Conservation (phyloP, 2,888 invertebrate species). For the Notocelia uddmanniana region DNA sequence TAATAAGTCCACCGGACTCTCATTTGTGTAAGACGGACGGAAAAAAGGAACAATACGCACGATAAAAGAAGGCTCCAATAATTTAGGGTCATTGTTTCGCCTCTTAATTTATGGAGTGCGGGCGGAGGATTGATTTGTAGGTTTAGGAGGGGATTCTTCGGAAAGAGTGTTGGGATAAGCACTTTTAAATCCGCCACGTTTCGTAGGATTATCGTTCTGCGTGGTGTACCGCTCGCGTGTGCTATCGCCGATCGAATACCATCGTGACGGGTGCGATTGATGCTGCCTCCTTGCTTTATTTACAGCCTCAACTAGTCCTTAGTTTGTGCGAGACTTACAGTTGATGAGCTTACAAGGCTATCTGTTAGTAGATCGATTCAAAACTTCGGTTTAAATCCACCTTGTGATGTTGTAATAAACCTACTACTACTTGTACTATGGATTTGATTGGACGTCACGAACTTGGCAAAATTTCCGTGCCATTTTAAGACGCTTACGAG, state of each 20-base stretch:
- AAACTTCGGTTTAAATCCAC: background rate
- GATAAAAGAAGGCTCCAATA: slow-evolving; percentile 81
- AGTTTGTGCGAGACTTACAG: slow-evolving; percentile 22
- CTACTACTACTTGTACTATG: background rate
- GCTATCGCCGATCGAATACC: slow-evolving; percentile 42
- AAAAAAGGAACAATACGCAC: slow-evolving; percentile 77
- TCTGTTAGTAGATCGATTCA: slow-evolving; percentile 19
- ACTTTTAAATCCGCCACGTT: slow-evolving; percentile 63
- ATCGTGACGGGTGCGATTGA: slow-evolving; percentile 34
- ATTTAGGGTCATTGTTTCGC: slow-evolving; percentile 85
- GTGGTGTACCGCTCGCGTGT: slow-evolving; percentile 51
- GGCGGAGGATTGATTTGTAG: slow-evolving; percentile 83
- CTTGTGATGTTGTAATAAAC: background rate
- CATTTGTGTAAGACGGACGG: slow-evolving; percentile 81
- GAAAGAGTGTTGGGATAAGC: slow-evolving; percentile 72
- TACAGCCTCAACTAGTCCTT: slow-evolving; percentile 33
- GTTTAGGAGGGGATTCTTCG: slow-evolving; percentile 72
- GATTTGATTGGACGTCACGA: background rate
- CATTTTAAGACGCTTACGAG: no score
- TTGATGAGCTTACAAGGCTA: slow-evolving; percentile 33
- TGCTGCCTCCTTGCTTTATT: slow-evolving; percentile 37
- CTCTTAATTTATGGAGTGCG: slow-evolving; percentile 84
- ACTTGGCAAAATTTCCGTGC: background rate
- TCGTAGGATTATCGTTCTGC: slow-evolving; percentile 53
- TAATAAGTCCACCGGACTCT: slow-evolving; percentile 82